Evolutionary conservation across 2,113 vertebrate species (phyloP).

Genomic region (Cranoglanis bouderius): DNA sequence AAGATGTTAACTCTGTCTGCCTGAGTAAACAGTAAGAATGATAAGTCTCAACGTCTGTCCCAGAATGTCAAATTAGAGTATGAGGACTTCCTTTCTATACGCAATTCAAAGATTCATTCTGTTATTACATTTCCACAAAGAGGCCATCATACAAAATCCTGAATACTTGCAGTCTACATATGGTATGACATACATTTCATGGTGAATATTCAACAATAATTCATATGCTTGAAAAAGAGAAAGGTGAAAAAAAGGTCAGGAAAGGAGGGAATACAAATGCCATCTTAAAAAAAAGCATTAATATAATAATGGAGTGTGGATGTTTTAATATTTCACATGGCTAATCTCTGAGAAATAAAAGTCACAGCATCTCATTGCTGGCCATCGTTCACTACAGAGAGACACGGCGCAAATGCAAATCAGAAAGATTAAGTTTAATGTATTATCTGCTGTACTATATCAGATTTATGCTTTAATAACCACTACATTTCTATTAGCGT

Average conservation of each 20-base stretch:
- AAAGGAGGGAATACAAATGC: conserved; percentile 77
- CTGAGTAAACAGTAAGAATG: too few species aligned
- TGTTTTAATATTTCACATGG: conserved; percentile 70
- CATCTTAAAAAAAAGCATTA: conserved; percentile 83
- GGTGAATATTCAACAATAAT: neutral
- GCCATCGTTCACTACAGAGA: conserved; percentile 58
- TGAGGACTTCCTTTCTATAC: too few species aligned
- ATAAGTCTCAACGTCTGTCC: neutral
- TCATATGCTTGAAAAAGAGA: neutral
- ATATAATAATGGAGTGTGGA: conserved; percentile 76
- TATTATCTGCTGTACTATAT: conserved; percentile 55
- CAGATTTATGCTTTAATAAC: conserved; percentile 60
- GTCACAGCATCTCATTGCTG: conserved; percentile 52
- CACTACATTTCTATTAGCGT: conserved; percentile 50
- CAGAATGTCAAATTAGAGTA: neutral
- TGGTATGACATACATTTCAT: neutral
- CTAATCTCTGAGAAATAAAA: conserved; percentile 68
- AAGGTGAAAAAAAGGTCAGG: neutral
- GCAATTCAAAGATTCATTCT: neutral
- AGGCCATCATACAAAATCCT: neutral
- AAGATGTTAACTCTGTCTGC: neutral
- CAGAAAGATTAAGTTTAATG: conserved; percentile 59
- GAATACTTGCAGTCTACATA: neutral
- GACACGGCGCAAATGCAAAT: conserved; percentile 57
- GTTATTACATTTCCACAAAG: neutral